A percentile compares a stretch with the other conserved stretches of the same genome.
Conservation (phyloP, 2,888 invertebrate species). For the Antheraea yamamai region DNA sequence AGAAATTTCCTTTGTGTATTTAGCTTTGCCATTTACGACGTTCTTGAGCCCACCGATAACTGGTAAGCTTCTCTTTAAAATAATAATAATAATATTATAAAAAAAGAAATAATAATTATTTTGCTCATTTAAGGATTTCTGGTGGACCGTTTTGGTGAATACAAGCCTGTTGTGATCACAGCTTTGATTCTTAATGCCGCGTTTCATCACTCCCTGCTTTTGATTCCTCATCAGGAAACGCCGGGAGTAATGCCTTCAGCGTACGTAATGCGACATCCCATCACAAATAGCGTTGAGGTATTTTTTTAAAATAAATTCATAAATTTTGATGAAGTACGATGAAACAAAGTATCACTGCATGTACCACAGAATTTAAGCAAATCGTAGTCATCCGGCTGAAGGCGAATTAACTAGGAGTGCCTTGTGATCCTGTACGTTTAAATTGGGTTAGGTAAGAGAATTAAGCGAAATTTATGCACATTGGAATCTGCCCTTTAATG, state of each 20-base stretch:
- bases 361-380: constrained; percentile 80
- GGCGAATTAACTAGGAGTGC: constrained; percentile 73
- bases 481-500: constrained; percentile 46
- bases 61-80: constrained; percentile 74
- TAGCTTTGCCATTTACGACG: constrained; percentile 92
- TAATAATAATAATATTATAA: neutral
- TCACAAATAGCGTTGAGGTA: constrained; percentile 87
- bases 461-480: constrained; percentile 69
- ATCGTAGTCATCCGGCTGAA: constrained; percentile 77
- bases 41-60: constrained; percentile 93
- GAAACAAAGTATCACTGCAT: constrained; percentile 49
- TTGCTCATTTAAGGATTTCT: constrained; percentile 84
- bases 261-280: constrained; percentile 88
- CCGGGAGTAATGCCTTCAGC: constrained; percentile 89
- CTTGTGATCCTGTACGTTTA: constrained; percentile 62
- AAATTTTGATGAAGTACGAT: constrained; percentile 32
- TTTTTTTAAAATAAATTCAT: constrained; percentile 38
- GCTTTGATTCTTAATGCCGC: constrained; percentile 89
- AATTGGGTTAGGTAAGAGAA: constrained; percentile 74
- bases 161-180: constrained; percentile 91
- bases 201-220: constrained; percentile 89
- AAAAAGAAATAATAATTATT: constrained; percentile 11
- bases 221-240: constrained; percentile 90
- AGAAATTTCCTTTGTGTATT: constrained; percentile 93
- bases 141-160: constrained; percentile 93